Evolutionary conservation across 2,797 vertebrate genomes (phyloP).

Genomic region (Epinephelus malabaricus): DNA sequence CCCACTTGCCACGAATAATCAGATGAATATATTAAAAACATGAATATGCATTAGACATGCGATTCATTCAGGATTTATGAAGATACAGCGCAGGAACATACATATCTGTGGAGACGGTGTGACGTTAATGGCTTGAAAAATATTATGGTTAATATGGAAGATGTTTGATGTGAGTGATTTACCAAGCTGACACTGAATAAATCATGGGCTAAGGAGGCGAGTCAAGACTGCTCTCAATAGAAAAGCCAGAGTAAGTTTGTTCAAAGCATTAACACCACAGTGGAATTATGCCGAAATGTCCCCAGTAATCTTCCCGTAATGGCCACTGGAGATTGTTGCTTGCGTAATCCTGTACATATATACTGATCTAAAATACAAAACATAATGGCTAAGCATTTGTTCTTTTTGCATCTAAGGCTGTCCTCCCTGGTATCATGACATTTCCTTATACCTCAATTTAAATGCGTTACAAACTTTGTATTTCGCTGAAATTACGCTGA

Average conservation of each 20-base stretch:
- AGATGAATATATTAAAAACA: constrained; percentile 4
- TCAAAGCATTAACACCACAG: not conserved
- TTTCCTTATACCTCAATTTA: too few species aligned
- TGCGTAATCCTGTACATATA: too few species aligned
- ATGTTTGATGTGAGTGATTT: constrained; percentile 1
- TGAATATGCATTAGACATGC: constrained; percentile 45
- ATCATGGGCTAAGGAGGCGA: not conserved
- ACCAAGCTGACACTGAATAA: not conserved
- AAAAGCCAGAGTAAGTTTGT: not conserved
- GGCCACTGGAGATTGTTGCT: too few species aligned
- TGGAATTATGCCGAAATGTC: too few species aligned
- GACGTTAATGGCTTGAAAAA: constrained; percentile 18
- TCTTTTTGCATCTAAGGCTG: too few species aligned
- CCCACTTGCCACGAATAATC: constrained; percentile 28
- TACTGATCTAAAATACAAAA: too few species aligned
- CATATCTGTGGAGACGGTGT: not conserved
- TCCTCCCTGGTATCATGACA: too few species aligned
- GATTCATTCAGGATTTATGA: not conserved
- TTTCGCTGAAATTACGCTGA: too few species aligned
- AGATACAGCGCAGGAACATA: not conserved
- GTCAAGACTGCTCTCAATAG: not conserved
- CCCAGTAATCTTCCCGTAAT: too few species aligned
- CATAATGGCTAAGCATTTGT: too few species aligned
- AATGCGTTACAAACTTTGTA: too few species aligned
- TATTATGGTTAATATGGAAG: not conserved